phyloP scores from a whole-genome alignment of 2,888 invertebrate species.

The Cosmia pyralina region DNA sequence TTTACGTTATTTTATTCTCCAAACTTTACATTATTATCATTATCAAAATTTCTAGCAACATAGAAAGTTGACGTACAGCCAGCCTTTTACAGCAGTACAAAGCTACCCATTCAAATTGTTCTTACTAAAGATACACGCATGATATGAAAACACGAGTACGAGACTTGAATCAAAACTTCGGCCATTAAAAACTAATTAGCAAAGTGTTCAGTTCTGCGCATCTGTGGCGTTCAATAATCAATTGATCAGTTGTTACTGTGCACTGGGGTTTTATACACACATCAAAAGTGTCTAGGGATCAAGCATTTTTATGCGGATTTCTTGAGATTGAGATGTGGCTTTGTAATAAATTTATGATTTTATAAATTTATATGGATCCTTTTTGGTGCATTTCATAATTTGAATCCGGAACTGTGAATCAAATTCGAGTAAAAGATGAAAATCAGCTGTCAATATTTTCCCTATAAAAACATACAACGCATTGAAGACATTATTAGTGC shows the following conservation, averaged over 20 bases:
- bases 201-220: slow-evolving; percentile 47
- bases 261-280: slow-evolving; percentile 19
- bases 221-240: slow-evolving; percentile 60
- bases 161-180: slow-evolving; percentile 54
- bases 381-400: too few species aligned
- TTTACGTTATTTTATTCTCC: neutral
- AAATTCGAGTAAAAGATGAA: too few species aligned
- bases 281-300: too few species aligned
- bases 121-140: slow-evolving; percentile 32
- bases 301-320: too few species aligned
- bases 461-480: too few species aligned
- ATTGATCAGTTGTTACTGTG: slow-evolving; percentile 48
- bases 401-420: too few species aligned
- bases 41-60: neutral
- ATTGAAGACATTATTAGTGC: too few species aligned
- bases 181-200: slow-evolving; percentile 61
- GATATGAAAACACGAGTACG: slow-evolving; percentile 25
- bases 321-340: too few species aligned
- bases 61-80: neutral
- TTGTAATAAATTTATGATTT: too few species aligned
- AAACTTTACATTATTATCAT: slow-evolving; percentile 1
- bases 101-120: slow-evolving; percentile 13
- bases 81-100: neutral
- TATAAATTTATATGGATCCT: too few species aligned
- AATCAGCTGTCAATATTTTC: too few species aligned